phyloP scores from a whole-genome alignment of 2,888 invertebrate species.

The Drosophila infuscata region DNA sequence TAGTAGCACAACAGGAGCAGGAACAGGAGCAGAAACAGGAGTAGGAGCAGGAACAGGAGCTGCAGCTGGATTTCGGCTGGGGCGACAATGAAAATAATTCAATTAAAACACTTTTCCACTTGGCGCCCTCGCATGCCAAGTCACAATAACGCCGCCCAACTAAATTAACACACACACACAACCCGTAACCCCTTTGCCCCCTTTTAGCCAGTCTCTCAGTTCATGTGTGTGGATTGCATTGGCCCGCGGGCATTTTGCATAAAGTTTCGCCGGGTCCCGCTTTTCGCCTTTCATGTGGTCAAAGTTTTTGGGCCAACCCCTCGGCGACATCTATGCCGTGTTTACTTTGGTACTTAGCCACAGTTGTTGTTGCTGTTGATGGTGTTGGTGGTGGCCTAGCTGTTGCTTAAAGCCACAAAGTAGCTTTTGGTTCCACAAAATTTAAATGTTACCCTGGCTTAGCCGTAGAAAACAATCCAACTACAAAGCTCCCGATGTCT shows the following conservation, averaged over 20 bases:
- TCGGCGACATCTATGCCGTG: conserved; percentile 76
- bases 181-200: neutral
- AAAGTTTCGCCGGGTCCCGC: conserved; percentile 58
- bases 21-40: conserved; percentile 7
- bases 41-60: conserved; percentile 9
- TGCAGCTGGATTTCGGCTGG: conserved; percentile 32
- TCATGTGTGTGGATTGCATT: conserved; percentile 54
- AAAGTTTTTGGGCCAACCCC: conserved; percentile 56
- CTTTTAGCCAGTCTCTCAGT: neutral
- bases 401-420: conserved; percentile 82
- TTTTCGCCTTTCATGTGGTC: conserved; percentile 70
- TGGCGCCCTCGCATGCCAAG: conserved; percentile 79
- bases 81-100: conserved; percentile 84
- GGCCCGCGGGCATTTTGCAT: conserved; percentile 70
- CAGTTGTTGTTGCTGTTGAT: conserved; percentile 49
- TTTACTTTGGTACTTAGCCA: conserved; percentile 77
- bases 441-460: conserved; percentile 72
- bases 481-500: conserved; percentile 7
- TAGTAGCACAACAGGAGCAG: neutral
- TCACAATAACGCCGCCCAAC: conserved; percentile 81
- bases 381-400: conserved; percentile 49
- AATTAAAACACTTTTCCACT: conserved; percentile 84
- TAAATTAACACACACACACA: conserved; percentile 73
- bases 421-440: conserved; percentile 75
- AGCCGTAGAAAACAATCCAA: conserved; percentile 30